phyloP scores from a whole-genome alignment of 2,797 vertebrate genomes.

The Mus spretus region DNA sequence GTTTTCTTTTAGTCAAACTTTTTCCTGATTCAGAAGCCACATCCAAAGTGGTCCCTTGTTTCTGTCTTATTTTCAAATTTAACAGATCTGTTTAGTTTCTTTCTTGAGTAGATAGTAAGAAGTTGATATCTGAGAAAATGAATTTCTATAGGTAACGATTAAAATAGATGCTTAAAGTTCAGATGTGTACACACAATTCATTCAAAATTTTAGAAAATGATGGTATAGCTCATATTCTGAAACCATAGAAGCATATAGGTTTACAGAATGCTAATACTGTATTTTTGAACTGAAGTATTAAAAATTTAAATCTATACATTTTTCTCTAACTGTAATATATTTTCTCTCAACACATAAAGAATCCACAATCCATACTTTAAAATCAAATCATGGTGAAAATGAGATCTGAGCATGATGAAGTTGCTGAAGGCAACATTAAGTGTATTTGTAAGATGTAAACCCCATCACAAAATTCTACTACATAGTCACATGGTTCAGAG shows the following conservation, averaged over 20 bases:
- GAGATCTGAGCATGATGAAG: slow-evolving; percentile 49
- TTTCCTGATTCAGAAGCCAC: neutral
- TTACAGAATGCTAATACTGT: neutral
- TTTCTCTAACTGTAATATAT: slow-evolving; percentile 33
- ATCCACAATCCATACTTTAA: neutral
- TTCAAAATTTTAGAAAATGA: neutral
- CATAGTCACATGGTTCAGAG: slow-evolving; percentile 31
- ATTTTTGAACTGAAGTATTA: slow-evolving; percentile 40
- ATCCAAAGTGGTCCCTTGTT: neutral
- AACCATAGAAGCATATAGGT: neutral
- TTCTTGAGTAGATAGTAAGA: neutral
- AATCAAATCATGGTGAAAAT: slow-evolving; percentile 47
- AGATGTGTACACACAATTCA: neutral
- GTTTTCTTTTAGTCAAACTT: slow-evolving; percentile 22
- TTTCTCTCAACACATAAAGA: neutral
- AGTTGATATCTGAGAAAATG: neutral
- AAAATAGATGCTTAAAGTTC: slow-evolving; percentile 28
- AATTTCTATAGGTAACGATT: neutral
- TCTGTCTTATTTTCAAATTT: slow-evolving; percentile 42
- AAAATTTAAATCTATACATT: slow-evolving; percentile 12
- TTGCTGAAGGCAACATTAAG: slow-evolving; percentile 55
- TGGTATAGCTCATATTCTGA: neutral
- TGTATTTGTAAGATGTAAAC: slow-evolving; percentile 67
- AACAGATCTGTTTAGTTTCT: neutral
- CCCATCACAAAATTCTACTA: slow-evolving; percentile 29